A percentile compares a stretch with the other conserved stretches of the same genome.
Conservation (phyloP, 2,888 invertebrate genomes). For the Nymphalis polychloros region DNA sequence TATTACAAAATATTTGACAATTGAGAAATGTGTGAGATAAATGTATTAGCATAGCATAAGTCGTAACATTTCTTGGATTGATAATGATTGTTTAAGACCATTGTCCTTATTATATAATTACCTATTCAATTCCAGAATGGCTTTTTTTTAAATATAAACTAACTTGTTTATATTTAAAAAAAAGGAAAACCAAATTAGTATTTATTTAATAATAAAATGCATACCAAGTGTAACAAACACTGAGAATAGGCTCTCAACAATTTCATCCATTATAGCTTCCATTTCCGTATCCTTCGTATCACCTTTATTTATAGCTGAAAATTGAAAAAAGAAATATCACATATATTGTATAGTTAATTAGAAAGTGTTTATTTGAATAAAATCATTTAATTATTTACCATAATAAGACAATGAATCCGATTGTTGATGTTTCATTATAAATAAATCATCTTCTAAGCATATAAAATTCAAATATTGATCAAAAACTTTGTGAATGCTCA, state of each 20-base stretch:
- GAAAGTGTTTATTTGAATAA: neutral
- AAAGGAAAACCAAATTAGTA: neutral
- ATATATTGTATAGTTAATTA: neutral
- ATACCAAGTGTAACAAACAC: constrained; percentile 97
- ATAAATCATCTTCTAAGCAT: constrained; percentile 98
- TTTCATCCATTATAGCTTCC: constrained; percentile 94
- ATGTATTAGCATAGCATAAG: neutral
- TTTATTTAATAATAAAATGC: constrained; percentile 30
- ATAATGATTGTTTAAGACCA: too few species aligned
- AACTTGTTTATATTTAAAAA: neutral
- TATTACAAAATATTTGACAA: too few species aligned
- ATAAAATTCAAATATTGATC: constrained; percentile 99
- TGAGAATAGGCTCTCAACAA: constrained; percentile 98
- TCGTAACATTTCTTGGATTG: too few species aligned
- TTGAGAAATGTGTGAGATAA: too few species aligned
- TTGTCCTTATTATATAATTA: too few species aligned
- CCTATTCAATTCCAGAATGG: too few species aligned
- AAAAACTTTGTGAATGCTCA: constrained; percentile 96
- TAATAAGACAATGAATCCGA: constrained; percentile 96
- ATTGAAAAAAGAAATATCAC: neutral
- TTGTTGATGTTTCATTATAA: constrained; percentile 95
- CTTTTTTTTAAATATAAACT: too few species aligned
- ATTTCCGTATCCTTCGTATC: constrained; percentile 98
- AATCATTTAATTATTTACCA: constrained; percentile 73
- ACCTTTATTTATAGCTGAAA: constrained; percentile 92